These are phyloP conservation scores for Aspidapion aeneum DNA, from an alignment of 2,888 invertebrate genomes.

Conservation along the genomic window DNA sequence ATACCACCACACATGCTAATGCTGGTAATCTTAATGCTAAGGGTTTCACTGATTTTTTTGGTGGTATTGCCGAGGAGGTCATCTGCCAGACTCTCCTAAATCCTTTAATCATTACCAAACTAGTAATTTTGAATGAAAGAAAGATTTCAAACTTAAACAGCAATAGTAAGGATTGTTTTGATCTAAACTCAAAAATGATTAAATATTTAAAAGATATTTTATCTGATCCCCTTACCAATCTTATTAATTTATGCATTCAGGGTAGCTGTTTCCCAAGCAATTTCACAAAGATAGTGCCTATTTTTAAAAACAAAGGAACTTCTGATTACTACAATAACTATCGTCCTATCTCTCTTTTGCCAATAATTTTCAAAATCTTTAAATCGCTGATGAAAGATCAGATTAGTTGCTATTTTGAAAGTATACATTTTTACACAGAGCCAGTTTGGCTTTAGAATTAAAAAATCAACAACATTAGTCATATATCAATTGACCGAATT, in stretches of 20 bases:
- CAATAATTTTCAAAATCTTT: background rate
- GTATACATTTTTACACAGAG: background rate
- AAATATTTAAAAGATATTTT: background rate
- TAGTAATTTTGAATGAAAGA: too few species aligned
- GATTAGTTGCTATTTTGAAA: background rate
- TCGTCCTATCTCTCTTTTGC: background rate
- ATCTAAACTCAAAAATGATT: background rate
- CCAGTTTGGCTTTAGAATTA: slow-evolving; percentile 3
- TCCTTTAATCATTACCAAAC: too few species aligned
- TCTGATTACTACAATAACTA: background rate
- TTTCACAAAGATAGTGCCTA: background rate
- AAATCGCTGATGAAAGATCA: background rate
- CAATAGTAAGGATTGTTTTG: background rate
- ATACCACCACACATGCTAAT: too few species aligned
- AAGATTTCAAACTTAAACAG: too few species aligned
- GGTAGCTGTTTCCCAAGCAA: background rate
- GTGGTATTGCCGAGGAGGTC: background rate
- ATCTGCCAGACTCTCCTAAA: too few species aligned
- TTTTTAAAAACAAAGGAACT: background rate
- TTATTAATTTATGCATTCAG: background rate
- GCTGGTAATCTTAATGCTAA: too few species aligned
- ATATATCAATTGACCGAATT: background rate
- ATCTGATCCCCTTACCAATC: background rate
- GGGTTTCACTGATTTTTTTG: background rate
- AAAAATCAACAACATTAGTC: background rate